Conservation (phyloP, 35 echinoderm and acorn worm species). For the Heliocidaris tuberculata region DNA sequence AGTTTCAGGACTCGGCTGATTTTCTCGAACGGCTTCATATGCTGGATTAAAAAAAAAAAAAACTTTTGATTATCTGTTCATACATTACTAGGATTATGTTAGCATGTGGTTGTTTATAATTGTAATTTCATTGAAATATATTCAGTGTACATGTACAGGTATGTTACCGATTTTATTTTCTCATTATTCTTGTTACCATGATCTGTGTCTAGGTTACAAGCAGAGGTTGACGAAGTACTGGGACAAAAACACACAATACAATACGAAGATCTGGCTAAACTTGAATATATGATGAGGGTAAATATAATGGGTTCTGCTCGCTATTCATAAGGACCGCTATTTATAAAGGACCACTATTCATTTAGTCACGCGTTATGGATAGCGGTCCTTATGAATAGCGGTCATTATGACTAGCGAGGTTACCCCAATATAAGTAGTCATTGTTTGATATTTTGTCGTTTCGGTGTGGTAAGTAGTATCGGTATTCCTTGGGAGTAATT, state of each 20-base stretch:
- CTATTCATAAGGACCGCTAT: too few relatives aligned
- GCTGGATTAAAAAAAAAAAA: too few relatives aligned
- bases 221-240: conserved; percentile 25
- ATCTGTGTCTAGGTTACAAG: conserved; percentile 8
- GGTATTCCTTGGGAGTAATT: not conserved
- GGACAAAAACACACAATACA: conserved; percentile 29
- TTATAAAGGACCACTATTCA: too few relatives aligned
- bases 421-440: not conserved
- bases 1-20: too few relatives aligned
- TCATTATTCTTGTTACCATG: not conserved
- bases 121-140: not conserved
- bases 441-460: not conserved
- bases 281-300: conserved; percentile 42
- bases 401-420: too few relatives aligned
- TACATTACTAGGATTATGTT: too few relatives aligned
- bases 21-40: too few relatives aligned
- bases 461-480: not conserved
- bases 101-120: too few relatives aligned
- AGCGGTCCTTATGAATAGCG: too few relatives aligned
- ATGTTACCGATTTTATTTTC: not conserved
- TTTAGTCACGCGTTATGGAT: too few relatives aligned
- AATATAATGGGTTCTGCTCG: too few relatives aligned
- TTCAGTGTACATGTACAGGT: not conserved
- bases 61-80: too few relatives aligned
- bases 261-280: conserved; percentile 16